Evolutionary conservation across 1,140 invertebrate genomes (phyloP).

Genomic region (Adoxophyes honmai): DNA sequence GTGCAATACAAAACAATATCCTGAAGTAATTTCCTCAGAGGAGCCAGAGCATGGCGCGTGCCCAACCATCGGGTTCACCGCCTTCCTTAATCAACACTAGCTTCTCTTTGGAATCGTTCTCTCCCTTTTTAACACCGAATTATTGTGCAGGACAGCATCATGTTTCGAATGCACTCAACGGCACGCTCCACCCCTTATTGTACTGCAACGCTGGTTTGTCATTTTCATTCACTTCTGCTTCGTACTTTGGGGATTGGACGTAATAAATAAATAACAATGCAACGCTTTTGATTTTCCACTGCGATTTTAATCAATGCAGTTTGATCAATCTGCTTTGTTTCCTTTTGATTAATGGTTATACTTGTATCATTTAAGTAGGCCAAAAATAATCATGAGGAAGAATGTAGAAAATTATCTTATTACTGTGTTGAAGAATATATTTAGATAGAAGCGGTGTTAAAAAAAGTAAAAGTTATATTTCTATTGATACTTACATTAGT

Average conservation of each 20-base stretch:
- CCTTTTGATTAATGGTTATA: no score
- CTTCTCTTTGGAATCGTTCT: neutral
- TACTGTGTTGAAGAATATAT: no score
- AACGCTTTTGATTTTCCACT: conserved; percentile 5
- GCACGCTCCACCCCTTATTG: conserved; percentile 10
- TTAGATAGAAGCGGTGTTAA: no score
- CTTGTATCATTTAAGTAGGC: no score
- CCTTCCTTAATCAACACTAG: neutral
- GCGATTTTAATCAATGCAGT: neutral
- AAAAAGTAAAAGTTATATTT: no score
- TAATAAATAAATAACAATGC: conserved; percentile 23
- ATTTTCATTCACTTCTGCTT: conserved; percentile 29
- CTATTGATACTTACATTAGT: no score
- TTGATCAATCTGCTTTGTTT: no score
- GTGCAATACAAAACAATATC: conserved; percentile 35
- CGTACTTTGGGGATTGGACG: conserved; percentile 16
- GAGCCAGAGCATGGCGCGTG: conserved; percentile 13
- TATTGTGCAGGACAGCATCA: neutral
- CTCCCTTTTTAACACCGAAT: neutral
- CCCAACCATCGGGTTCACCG: neutral
- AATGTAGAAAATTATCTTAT: no score
- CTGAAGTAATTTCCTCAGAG: conserved; percentile 32
- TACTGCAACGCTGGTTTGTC: conserved; percentile 25
- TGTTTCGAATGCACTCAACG: neutral
- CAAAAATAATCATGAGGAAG: no score